Evolutionary conservation across 1,140 invertebrate genomes (phyloP), one percentile per base, ranked within the genome.

Genomic region (Drosophila trapezifrons): DNA sequence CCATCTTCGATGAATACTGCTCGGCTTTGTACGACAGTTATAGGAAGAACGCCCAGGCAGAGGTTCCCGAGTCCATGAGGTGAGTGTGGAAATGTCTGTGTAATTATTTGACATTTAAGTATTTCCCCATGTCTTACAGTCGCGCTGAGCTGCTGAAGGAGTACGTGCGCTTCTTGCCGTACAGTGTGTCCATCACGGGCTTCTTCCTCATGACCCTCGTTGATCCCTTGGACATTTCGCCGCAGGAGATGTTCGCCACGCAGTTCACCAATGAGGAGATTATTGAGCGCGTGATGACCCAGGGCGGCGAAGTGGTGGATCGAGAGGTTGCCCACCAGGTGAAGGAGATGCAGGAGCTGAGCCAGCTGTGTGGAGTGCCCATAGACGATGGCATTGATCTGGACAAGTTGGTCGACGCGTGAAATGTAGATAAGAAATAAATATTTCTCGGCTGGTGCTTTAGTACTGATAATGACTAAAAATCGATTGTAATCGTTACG

Each of bases 1-100:
- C 37, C n/a, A 78, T 92, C 18, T 92, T 92, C 25, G 71, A 80
- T 27, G 60, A 73, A 3, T 92, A 92, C 32, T 78, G 78, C 58
- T 55, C 78, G 29, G 62, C 66, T 13, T 49, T 92, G 6, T 51
- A 57, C 1, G 56, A 63, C 1, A 80, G 70, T 38, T 91, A 80
- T 38, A 65, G n/a, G 7, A 42, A 45, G 7, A 5, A 73, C 6
- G 52, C 90, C 3, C n/a, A 49, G 2, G 25, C 8, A n/a, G 51
- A 3, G 15, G 59, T 90, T 25, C 91, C 91, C 0, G 64, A 59
- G 6, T 87, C 29, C 27, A 59, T 92, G 1, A 84, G 81, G 91
- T 92, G 40, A 42, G 59, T 38, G 15, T 38, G 15, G 15, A 38
- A n/a, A n/a, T 38, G 7, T 7, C 15, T 38, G 15, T n/a, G 15